Percentiles rank a stretch among this genome's conserved stretches.
Conservation (phyloP, 2,888 invertebrate genomes). For the Drosophila pseudotakahashii region DNA sequence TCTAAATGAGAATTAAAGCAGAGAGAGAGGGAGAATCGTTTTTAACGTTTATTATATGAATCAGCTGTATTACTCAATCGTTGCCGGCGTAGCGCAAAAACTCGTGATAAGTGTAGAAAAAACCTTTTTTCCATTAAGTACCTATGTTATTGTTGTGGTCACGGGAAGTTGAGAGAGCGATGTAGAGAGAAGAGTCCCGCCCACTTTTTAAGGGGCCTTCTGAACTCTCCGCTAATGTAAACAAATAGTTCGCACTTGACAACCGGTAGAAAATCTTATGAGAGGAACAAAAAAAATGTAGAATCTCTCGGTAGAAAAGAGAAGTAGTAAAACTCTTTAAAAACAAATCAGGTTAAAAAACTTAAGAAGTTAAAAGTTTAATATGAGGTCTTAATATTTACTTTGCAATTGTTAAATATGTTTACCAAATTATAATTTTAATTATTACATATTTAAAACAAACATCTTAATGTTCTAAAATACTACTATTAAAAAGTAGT, state of each 20-base stretch:
- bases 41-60: conserved; percentile 25
- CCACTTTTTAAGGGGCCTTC: conserved; percentile 13
- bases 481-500: too few species aligned
- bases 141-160: conserved; percentile 16
- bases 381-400: too few species aligned
- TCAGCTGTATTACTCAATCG: conserved; percentile 62
- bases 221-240: conserved; percentile 17
- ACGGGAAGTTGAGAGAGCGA: conserved; percentile 8
- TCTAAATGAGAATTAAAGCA: neutral
- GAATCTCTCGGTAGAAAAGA: neutral
- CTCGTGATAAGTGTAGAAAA: conserved; percentile 62
- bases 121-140: conserved; percentile 16
- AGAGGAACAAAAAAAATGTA: neutral
- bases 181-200: conserved; percentile 9
- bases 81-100: conserved; percentile 33
- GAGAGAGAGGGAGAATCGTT: neutral
- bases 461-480: too few species aligned
- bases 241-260: conserved; percentile 26
- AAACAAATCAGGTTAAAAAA: too few species aligned
- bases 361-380: too few species aligned
- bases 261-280: conserved; percentile 1
- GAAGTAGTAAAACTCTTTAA: neutral
- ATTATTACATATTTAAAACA: too few species aligned
- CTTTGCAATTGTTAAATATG: too few species aligned
- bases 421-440: too few species aligned